Base-by-base conservation (phyloP, 2,113 vertebrate species). In the Rhynchomys soricoides region DNA sequence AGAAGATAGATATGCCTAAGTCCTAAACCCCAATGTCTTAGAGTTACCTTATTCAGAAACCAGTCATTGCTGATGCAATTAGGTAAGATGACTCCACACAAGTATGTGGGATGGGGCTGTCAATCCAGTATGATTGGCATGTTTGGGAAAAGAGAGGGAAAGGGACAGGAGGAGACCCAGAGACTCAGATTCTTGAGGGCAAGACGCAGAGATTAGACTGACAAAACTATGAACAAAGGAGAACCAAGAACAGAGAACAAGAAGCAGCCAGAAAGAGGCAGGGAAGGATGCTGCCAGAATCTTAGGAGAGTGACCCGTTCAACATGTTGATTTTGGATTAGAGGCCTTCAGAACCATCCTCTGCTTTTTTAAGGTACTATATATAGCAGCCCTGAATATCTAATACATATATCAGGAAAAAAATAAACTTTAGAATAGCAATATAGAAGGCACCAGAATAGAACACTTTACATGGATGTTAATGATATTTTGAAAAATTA, bases 401-500 rank as follows among this genome's bases (percentile, higher is more conserved):
- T 40, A 55, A 22, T 5, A 37, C 21, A 62, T 15, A n/a, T 21
- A 40, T 43, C n/a, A 45, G 40, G 79, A 26, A 45, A 17, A 62
- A 64, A 29, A 4, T 7, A 34, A 94, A 45, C 16, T 79, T 89
- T 64, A 88, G 24, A 52, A 95, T 1, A 75, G 19, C 16, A 90
- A 52, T 62, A 45, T 40, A 52, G 52, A 94, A 64, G 29, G 11
- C 52, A 43, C 64, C 50, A 92, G 64, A n/a, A 68, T 3, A 95
- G 24, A 94, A 64, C 1, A 78, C 5, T 43, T 86, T 7, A 52
- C 31, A 31, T 8, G 12, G 24, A 22, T 86, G n/a, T 66, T 59
- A 66, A 45, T 91, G 48, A 89, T 62, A 52, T 48, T 89, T 91
- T 86, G 64, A 95, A 93, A 89, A 86, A 81, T n/a, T 83, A 55